Base-by-base conservation (phyloP, 37 sponge, comb jelly and placozoan genomes). In the Amphimedon queenslandica region DNA sequence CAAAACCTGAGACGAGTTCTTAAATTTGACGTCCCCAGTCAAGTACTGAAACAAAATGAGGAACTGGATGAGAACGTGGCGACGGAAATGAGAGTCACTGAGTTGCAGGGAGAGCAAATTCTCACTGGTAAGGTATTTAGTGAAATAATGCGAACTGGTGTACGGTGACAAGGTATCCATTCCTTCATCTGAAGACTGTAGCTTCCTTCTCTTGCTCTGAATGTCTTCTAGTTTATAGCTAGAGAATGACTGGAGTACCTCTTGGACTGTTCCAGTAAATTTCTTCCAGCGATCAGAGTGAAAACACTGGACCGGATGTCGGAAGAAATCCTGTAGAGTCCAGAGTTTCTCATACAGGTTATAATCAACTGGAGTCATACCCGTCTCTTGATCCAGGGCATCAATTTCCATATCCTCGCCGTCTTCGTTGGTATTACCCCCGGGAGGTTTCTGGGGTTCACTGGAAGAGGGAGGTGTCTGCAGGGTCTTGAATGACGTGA, bases 101-200 rank as follows among this genome's bases (percentile, higher is more conserved):
- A 97, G 84, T 80, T 97, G 94, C 23, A 97, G 82, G 20, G 79
- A 78, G 80, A 97, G 80, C 38, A 97, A 82, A 64, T 92, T 95
- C n/a, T 92, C 90, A 57, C 93, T 99, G n/a, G 99, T 99, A 13
- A 99, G 89, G 57, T 88, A 99, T 73, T 99, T 99, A 40, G 99
- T 85, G 76, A 95, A 99, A 61, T 99, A 99, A 29, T 90, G 87
- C 18, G 83, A 78, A 8, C 85, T 86, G 40, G 32, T 63, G 16
- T 82, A 75, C 18, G 67, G 80, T 18, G 53, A 47, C 53, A 47
- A 47, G 21, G 60, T 64, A 3, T 34, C 63, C 21, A 63, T 63
- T 23, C 68, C 57, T 36, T 66, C 74, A 23, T 64, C 57, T 27
- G 55, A 51, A 37, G 20, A 55, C 37, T 28, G 18, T 24, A 47